Evolutionary conservation across 2,113 vertebrate genomes (phyloP), one percentile per base, ranked within the genome.

Genomic region (Heloderma charlesbogerti): DNA sequence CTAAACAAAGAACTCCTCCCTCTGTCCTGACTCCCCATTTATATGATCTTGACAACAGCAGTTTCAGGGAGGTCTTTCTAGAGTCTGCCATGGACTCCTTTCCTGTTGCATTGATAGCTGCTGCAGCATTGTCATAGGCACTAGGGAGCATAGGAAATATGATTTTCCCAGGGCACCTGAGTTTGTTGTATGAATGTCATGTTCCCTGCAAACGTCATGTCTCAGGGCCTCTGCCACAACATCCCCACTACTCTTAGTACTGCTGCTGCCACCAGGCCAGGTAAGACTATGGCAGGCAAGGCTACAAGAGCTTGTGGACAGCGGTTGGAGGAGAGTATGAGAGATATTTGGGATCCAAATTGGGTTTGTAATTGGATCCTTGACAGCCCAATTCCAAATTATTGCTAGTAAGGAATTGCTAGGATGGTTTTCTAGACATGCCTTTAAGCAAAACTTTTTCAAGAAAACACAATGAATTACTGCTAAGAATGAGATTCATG

Each of bases 21-120:
- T 75, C 18, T 16, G 20, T 43, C 20, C 37, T 43, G n/a, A 8
- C 37, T 77, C 16, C 7, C 37, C 12, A 43, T 18, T 77, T 25
- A 43, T 40, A 20, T 40, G n/a, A 4, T 15, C 16, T 15, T 48
- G 78, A 31, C 29, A 79, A 20, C 63, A 84, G 83, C 40, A 69
- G 29, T 45, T 67, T 10, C 63, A 43, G 60, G 15, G 29, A 37
- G 60, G n/a, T 4, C 22, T 63, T 63, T 18, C 22, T 63, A 31
- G n/a, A n/a, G 34, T 20, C 45, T 12, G 2, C 48, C 15, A 22
- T 18, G 15, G 0, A 1, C 3, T 31, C 15, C 82, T 2, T 2
- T 10, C 37, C 66, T 66, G 82, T 22, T 84, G 71, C 71, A 18
- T 40, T 77, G 72, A 75, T 75, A 77, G n/a, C 16, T 40, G 37